phyloP scores from a whole-genome alignment of 2,797 vertebrate species.

The Sylvia borin region DNA sequence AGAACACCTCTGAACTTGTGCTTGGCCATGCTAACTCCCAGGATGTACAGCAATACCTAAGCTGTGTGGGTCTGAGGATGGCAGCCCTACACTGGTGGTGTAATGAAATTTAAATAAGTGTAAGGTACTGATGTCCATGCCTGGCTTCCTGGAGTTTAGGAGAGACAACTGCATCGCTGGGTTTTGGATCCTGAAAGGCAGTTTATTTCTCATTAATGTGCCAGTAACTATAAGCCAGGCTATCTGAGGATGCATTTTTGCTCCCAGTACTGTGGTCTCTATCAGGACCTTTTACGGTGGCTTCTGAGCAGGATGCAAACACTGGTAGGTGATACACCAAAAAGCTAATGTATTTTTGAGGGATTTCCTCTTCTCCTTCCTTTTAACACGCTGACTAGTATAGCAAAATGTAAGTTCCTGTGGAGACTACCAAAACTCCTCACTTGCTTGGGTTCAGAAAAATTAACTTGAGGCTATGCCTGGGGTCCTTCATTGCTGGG shows the following conservation, averaged over 20 bases:
- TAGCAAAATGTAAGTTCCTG: neutral
- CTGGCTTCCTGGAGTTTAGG: neutral
- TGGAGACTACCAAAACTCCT: neutral
- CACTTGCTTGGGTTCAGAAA: neutral
- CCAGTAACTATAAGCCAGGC: neutral
- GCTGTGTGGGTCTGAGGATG: neutral
- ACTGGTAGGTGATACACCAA: neutral
- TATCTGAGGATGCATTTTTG: neutral
- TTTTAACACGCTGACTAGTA: neutral
- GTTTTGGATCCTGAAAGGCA: neutral
- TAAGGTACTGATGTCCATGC: neutral
- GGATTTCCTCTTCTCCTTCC: neutral
- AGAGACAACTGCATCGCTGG: neutral
- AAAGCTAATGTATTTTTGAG: neutral
- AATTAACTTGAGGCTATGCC: rapidly evolving
- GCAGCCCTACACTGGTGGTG: neutral
- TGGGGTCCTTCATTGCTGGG: neutral
- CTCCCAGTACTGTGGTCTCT: neutral
- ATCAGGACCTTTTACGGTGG: neutral
- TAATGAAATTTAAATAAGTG: neutral
- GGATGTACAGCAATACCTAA: neutral
- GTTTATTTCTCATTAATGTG: neutral
- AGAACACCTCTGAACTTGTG: slow-evolving; percentile 26
- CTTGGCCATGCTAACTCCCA: neutral
- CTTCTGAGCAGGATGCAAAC: neutral